These are phyloP conservation scores for Lepus europaeus DNA, from an alignment of 2,113 vertebrate species.

Conservation along the genomic window DNA sequence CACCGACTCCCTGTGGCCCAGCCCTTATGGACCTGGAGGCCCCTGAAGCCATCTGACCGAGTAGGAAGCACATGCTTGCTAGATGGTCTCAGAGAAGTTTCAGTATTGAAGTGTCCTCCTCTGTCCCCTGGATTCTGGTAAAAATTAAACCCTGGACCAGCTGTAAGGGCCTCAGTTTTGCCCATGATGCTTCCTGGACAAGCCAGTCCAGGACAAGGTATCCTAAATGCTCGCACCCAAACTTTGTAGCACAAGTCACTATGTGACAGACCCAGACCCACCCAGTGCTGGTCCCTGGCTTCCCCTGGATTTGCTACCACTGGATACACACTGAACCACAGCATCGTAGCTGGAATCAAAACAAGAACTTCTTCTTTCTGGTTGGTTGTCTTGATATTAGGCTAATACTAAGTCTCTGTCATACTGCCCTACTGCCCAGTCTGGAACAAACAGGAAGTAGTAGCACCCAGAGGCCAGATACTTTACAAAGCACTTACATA, in stretches of 20 bases:
- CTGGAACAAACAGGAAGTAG: not conserved
- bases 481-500: not conserved
- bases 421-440: not conserved
- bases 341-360: not conserved
- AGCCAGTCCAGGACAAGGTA: not conserved
- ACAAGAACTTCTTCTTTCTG: not conserved
- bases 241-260: not conserved
- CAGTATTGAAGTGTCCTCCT: not conserved
- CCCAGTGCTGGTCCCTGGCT: accelerated
- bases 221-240: not conserved
- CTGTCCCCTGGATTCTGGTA: not conserved
- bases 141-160: not conserved
- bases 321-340: not conserved
- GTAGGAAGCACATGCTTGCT: not conserved
- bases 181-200: not conserved
- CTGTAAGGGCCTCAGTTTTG: not conserved
- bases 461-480: not conserved
- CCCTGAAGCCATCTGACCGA: not conserved
- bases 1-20: not conserved
- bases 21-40: accelerated
- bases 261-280: not conserved
- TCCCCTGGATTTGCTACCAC: not conserved
- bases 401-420: not conserved
- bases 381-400: not conserved
- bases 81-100: not conserved